Conservation (phyloP, 1,140 invertebrate species). For the Pogonognathellus flavescens region DNA sequence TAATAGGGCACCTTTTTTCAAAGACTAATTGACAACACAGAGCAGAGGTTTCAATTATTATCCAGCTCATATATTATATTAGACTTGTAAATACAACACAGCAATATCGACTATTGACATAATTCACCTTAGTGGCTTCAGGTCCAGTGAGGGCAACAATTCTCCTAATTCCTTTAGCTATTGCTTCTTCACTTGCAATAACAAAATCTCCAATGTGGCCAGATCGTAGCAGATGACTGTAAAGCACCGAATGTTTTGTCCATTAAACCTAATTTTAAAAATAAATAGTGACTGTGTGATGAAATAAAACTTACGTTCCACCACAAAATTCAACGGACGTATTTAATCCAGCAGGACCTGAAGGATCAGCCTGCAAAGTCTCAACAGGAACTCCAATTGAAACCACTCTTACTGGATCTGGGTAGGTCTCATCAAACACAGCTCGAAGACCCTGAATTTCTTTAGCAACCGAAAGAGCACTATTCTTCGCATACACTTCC, state of each 20-base stretch:
- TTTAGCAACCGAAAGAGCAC: slow-evolving; percentile 87
- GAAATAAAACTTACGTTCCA: slow-evolving; percentile 83
- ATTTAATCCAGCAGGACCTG: slow-evolving; percentile 79
- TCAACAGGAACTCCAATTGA: slow-evolving; percentile 95
- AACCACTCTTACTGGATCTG: slow-evolving; percentile 97
- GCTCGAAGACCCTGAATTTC: slow-evolving; percentile 94
- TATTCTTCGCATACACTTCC: slow-evolving; percentile 90
- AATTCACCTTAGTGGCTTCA: slow-evolving; percentile 82
- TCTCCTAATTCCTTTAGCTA: slow-evolving; percentile 97
- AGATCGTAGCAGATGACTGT: slow-evolving; percentile 86
- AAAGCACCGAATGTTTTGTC: slow-evolving; percentile 61
- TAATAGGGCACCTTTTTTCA: slow-evolving; percentile 82
- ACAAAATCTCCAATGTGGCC: slow-evolving; percentile 95
- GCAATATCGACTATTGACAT: too few species aligned
- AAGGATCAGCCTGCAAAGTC: slow-evolving; percentile 87
- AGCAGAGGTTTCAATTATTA: background rate
- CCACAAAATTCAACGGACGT: slow-evolving; percentile 99
- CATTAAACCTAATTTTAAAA: too few species aligned
- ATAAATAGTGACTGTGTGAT: too few species aligned
- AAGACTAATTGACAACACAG: slow-evolving; percentile 73
- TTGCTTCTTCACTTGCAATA: slow-evolving; percentile 97
- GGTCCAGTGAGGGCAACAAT: slow-evolving; percentile 97
- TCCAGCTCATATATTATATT: too few species aligned
- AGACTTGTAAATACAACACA: too few species aligned
- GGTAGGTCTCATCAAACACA: slow-evolving; percentile 99